Conservation (phyloP, 2,113 vertebrate species). For the Zosterops lateralis region DNA sequence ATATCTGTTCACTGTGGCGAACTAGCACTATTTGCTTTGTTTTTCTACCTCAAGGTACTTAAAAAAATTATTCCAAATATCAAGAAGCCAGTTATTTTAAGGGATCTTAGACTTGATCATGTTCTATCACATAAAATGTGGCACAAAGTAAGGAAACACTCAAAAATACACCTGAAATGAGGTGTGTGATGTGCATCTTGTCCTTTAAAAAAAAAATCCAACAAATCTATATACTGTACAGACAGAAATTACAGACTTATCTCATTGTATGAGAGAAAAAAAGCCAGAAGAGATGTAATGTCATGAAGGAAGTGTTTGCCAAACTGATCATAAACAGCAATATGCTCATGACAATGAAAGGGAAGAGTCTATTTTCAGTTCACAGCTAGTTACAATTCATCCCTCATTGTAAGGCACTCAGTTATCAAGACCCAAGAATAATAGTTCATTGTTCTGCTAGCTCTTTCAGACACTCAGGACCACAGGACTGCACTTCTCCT, state of each 20-base stretch:
- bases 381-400: not conserved
- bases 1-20: conserved; percentile 84
- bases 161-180: not conserved
- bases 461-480: not conserved
- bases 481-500: not conserved
- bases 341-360: not conserved
- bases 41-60: conserved; percentile 79
- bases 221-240: not conserved
- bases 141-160: not conserved
- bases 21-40: conserved; percentile 73
- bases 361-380: not conserved
- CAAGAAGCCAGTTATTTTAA: conserved; percentile 59
- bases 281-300: not conserved
- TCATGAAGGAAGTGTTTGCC: not conserved
- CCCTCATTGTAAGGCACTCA: not conserved
- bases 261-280: not conserved
- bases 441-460: conserved; percentile 6
- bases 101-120: not conserved
- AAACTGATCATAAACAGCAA: not conserved
- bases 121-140: not conserved
- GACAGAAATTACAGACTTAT: not conserved
- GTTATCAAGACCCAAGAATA: conserved; percentile 13
- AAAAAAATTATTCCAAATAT: conserved; percentile 81
- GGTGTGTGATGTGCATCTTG: not conserved
- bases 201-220: not conserved